A percentile compares a stretch with the other conserved stretches of the same genome.
Evolutionary conservation across 2,888 invertebrate species (phyloP).

Genomic region (Hybos culiciformis): DNA sequence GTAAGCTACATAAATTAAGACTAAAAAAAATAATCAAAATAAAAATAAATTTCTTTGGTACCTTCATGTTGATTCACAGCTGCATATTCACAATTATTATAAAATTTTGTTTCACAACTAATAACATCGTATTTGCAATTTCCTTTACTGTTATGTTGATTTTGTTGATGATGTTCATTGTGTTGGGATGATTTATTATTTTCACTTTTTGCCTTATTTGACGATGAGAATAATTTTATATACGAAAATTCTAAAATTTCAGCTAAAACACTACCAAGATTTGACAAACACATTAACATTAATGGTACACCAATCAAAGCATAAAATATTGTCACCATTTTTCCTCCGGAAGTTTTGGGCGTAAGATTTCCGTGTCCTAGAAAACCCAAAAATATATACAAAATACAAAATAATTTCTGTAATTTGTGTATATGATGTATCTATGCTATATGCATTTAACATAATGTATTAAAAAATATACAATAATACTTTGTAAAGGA

Average conservation of each 20-base stretch:
- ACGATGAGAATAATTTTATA: conserved; percentile 15
- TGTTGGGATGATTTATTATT: neutral
- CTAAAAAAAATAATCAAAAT: neutral
- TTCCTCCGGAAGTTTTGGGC: conserved; percentile 68
- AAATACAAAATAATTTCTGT: neutral
- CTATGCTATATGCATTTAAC: too few species aligned
- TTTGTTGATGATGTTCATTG: too few species aligned
- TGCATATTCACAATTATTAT: conserved; percentile 27
- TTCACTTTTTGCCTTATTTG: conserved; percentile 15
- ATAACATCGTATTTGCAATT: conserved; percentile 34
- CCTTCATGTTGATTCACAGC: conserved; percentile 22
- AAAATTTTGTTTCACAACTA: conserved; percentile 26
- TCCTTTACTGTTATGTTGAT: neutral
- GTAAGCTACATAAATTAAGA: neutral
- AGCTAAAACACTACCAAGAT: conserved; percentile 68
- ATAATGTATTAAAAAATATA: too few species aligned
- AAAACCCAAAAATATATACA: conserved; percentile 12
- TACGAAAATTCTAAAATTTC: conserved; percentile 55
- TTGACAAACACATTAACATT: conserved; percentile 73
- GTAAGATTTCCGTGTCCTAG: conserved; percentile 76
- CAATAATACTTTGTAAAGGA: too few species aligned
- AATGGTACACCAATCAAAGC: conserved; percentile 78
- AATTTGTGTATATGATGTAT: too few species aligned
- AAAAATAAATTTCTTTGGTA: conserved; percentile 15
- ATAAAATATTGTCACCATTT: conserved; percentile 73